Conservation (phyloP, 2,888 invertebrate species). For the Empis livida region DNA sequence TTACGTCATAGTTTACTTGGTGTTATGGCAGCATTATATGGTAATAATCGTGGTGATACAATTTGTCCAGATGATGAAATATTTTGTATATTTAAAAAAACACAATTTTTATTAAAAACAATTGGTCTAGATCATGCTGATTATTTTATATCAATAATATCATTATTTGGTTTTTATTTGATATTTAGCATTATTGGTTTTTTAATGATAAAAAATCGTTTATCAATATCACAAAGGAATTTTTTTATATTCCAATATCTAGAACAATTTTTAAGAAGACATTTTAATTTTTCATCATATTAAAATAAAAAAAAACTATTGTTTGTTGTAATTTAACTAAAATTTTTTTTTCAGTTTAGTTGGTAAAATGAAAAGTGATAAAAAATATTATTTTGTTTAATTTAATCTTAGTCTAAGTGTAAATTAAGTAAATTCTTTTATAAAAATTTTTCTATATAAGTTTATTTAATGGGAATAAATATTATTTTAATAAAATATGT, state of each 20-base stretch:
- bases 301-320: too few species aligned
- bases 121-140: conserved; percentile 61
- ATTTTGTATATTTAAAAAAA: conserved; percentile 64
- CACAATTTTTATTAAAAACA: conserved; percentile 57
- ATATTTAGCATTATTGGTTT: conserved; percentile 54
- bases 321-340: not conserved
- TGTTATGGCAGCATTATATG: conserved; percentile 66
- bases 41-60: conserved; percentile 57
- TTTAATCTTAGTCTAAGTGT: too few species aligned
- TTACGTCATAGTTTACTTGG: conserved; percentile 73
- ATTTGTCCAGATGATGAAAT: conserved; percentile 56
- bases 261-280: conserved; percentile 53
- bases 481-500: too few species aligned
- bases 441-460: too few species aligned
- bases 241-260: conserved; percentile 48
- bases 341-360: too few species aligned
- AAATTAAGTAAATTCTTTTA: too few species aligned
- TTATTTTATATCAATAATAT: conserved; percentile 53
- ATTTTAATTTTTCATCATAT: conserved; percentile 40
- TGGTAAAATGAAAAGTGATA: too few species aligned
- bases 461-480: too few species aligned
- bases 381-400: too few species aligned
- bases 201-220: conserved; percentile 55
- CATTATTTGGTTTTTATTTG: conserved; percentile 57
- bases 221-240: conserved; percentile 38